Percentiles rank a stretch among this genome's conserved stretches.
phyloP scores from a whole-genome alignment of 2,888 invertebrate genomes.

The Heteromurus nitidus region DNA sequence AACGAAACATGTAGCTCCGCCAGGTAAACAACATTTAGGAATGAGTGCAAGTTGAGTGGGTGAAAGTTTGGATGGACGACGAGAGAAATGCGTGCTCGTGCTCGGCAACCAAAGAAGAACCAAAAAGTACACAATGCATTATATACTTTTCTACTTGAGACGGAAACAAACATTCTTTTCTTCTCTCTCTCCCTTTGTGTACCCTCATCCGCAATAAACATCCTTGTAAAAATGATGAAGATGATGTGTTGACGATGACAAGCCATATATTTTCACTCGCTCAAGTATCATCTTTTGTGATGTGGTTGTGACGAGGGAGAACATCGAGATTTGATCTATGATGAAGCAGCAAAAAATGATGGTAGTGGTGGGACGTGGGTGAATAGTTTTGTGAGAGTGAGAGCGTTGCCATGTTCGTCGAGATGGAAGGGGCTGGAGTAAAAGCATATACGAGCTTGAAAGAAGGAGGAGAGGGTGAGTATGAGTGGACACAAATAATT shows the following conservation, averaged over 20 bases:
- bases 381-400: too few species aligned
- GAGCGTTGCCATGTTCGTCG: too few species aligned
- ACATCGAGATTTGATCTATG: slow-evolving; percentile 12
- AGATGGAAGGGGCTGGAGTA: too few species aligned
- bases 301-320: background rate
- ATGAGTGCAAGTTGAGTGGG: too few species aligned
- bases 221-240: slow-evolving; percentile 11
- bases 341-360: too few species aligned
- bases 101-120: background rate
- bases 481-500: slow-evolving; percentile 15
- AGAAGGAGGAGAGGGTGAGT: background rate
- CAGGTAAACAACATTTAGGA: too few species aligned
- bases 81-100: background rate
- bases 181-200: too few species aligned
- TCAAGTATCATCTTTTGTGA: background rate
- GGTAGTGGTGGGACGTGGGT: too few species aligned
- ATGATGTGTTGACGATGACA: slow-evolving; percentile 18
- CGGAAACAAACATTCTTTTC: too few species aligned
- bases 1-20: too few species aligned
- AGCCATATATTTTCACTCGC: background rate
- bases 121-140: too few species aligned
- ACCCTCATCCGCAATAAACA: background rate
- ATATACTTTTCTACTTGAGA: too few species aligned
- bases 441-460: background rate
- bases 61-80: background rate